Conservation (phyloP, 2,797 vertebrate species). For the Arrhamphus sclerolepis region DNA sequence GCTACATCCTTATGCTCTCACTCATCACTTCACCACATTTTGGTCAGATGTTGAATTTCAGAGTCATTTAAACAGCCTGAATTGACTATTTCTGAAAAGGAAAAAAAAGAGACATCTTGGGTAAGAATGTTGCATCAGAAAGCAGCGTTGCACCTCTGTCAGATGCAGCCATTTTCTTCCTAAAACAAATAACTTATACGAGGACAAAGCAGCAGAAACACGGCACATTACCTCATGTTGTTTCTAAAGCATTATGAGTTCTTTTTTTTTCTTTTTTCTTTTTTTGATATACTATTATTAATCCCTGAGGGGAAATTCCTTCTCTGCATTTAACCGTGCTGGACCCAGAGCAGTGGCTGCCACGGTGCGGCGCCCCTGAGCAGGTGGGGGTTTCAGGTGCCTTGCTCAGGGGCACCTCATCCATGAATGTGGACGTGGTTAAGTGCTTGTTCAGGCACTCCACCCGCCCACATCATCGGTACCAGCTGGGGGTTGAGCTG, state of each 20-base stretch:
- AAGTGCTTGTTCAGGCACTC: too few species aligned
- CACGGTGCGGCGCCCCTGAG: too few species aligned
- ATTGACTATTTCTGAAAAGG: slow-evolving; percentile 28
- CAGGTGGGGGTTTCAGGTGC: too few species aligned
- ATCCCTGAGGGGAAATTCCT: too few species aligned
- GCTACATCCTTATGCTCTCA: slow-evolving; percentile 42
- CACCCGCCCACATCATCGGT: too few species aligned
- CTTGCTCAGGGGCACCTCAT: too few species aligned
- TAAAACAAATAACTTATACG: slow-evolving; percentile 44
- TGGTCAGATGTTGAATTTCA: slow-evolving; percentile 31
- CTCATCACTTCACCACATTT: slow-evolving; percentile 44
- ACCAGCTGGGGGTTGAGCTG: too few species aligned
- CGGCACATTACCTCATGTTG: slow-evolving; percentile 39
- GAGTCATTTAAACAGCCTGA: slow-evolving; percentile 22
- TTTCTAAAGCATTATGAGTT: slow-evolving; percentile 19
- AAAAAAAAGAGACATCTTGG: slow-evolving; percentile 44
- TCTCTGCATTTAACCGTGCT: too few species aligned
- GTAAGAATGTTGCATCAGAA: slow-evolving; percentile 24
- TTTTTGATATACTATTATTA: too few species aligned
- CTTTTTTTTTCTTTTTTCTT: too few species aligned
- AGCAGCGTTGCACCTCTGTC: slow-evolving; percentile 9
- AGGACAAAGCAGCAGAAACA: slow-evolving; percentile 28
- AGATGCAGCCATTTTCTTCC: slow-evolving; percentile 22
- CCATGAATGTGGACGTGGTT: too few species aligned
- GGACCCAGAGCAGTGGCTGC: too few species aligned